Base-by-base conservation (phyloP, 2,797 vertebrate species). In the Muscicapa striata region DNA sequence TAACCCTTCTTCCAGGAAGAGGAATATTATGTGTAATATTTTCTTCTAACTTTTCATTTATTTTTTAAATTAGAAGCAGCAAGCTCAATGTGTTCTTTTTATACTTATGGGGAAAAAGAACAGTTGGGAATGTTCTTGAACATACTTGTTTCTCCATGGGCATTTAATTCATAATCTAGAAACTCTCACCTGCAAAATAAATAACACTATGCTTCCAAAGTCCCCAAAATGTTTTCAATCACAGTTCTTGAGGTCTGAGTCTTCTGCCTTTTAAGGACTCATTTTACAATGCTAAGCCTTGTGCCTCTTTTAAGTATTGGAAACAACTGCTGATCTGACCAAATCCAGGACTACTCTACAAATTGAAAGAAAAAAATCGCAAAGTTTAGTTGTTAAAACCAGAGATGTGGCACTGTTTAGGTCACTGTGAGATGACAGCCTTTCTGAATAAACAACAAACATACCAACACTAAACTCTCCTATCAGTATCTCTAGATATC, bases 41-140 rank as follows among this genome's bases (percentile, higher is more conserved):
- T 81, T 82, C 32, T 75, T 75, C 22, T 68, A 76, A 76, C 13
- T 64, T 66, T 8, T 3, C 1, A 52, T 58, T 49, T 59, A 18
- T 20, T 81, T 84, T 89, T 79, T 27, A 12, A 59, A 61, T 75
- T 51, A 87, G 20, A 89, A 87, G 30, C 10, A 55, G 32, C 20
- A 75, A 75, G 20, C 5, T 68, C 19, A 8, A 75, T 20, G 48
- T 38, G 12, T 30, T 84, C 11, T 36, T 66, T 58, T 46, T 30
- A 62, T 36, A 48, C 23, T 57, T 61, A 24, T 0, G 0, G 12
- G 23, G 24, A 1, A 51, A 80, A 72, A 62, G 40, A 61, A 72
- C 43, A 58, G 6, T 20, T 68, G 27, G 22, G 81, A 66, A 27
- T 12, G 9, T 75, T 30, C 27, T 67, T 36, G 27, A 85, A 66